Base-by-base conservation (phyloP, 2,888 invertebrate species). In the Patella pellucida region DNA sequence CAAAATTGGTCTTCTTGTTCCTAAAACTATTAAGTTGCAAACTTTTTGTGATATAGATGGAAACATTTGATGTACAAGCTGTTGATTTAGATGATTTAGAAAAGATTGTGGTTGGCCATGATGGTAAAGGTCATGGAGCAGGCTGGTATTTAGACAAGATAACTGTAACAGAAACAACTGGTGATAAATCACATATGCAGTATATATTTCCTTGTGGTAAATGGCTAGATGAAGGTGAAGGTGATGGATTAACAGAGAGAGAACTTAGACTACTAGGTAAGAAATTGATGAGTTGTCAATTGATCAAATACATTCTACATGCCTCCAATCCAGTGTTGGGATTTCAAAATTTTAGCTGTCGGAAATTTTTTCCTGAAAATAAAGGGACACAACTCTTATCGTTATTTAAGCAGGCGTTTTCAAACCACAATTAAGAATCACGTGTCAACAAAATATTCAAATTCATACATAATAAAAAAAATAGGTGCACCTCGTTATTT, bases 141-240 rank as follows among this genome's bases (percentile, higher is more conserved):
- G 88, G 88, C 19, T 81, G 86, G 79, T 88, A 85, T 78, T 76
- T 89, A 69, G 87, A 89, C 56, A 84, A 86, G 76, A 83, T 89
- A 1, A 76, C 82, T 2, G 80, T 89, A 62, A 84, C 78, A 69
- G 85, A 85, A 75, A 84, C 78, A 70, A 82, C 78, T 51, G 78
- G 78, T n/a, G 79, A 81, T 41, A 73, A 77, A 16, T 77, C 82
- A 27, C 70, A 77, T 68, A 52, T 76, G 67, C 82, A 83, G 73
- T 83, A 83, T 75, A 77, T 88, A 62, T 89, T 90, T 82, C 86
- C 88, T 4, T 89, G 89, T 82, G 81, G 84, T 12, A 80, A 84
- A 56, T 89, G 89, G 89, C 79, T 89, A 76, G 89, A 89, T 76
- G 83, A 84, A 16, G 84, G 87, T 76, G 87, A 88, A 73, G 88